Evolutionary conservation across 1,140 invertebrate species (phyloP).

Genomic region (Potamilus streckersoni): DNA sequence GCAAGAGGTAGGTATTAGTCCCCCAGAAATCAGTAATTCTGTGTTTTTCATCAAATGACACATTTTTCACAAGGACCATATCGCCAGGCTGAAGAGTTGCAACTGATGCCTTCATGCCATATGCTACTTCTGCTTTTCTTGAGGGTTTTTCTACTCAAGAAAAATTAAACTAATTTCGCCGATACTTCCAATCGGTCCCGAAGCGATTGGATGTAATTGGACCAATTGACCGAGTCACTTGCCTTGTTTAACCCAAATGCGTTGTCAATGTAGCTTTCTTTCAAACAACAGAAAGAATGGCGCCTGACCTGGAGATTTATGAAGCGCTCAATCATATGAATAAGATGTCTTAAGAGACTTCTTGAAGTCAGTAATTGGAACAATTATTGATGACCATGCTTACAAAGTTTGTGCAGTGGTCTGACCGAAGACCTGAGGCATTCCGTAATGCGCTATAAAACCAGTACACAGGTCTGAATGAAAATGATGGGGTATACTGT

Average conservation of each 20-base stretch:
- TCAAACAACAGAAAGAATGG: slow-evolving; percentile 25
- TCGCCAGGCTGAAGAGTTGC: slow-evolving; percentile 13
- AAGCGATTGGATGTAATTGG: too few species aligned
- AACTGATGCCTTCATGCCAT: slow-evolving; percentile 9
- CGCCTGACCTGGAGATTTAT: slow-evolving; percentile 5
- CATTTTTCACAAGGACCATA: slow-evolving; percentile 19
- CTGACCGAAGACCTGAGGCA: slow-evolving; percentile 19
- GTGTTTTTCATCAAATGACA: slow-evolving; percentile 18
- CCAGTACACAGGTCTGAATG: slow-evolving; percentile 29
- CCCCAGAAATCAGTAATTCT: slow-evolving; percentile 9
- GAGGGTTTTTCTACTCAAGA: background rate
- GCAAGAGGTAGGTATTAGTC: too few species aligned
- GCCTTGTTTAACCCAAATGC: too few species aligned
- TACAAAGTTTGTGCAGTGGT: slow-evolving; percentile 31
- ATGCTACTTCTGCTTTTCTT: background rate
- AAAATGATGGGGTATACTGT: slow-evolving; percentile 4
- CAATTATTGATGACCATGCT: slow-evolving; percentile 21
- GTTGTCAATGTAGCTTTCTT: slow-evolving; percentile 8
- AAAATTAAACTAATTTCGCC: background rate
- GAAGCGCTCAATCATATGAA: slow-evolving; percentile 11
- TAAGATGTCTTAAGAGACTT: slow-evolving; percentile 17
- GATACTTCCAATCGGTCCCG: too few species aligned
- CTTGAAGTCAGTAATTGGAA: background rate
- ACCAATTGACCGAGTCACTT: too few species aligned
- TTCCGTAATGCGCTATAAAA: slow-evolving; percentile 24